Percentiles rank a stretch among this genome's conserved stretches.
phyloP scores from a whole-genome alignment of 2,888 invertebrate species.

The Drosophila neoperkinsi region DNA sequence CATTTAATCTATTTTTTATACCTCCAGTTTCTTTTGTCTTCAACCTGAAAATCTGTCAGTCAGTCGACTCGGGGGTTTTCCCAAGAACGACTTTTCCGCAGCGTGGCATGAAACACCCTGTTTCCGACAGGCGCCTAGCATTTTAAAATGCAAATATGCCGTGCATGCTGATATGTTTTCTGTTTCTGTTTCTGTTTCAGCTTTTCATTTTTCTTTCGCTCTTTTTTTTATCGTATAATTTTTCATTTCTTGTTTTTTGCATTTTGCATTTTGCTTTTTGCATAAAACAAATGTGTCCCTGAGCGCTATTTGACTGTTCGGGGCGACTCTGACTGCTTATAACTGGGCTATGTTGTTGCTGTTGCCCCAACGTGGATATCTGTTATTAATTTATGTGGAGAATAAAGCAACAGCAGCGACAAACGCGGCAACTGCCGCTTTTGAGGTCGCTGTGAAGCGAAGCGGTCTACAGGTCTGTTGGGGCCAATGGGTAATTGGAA shows the following conservation, averaged over 20 bases:
- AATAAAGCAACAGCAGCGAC: slow-evolving; percentile 50
- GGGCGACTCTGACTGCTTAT: slow-evolving; percentile 61
- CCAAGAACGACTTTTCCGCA: slow-evolving; percentile 23
- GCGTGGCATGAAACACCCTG: slow-evolving; percentile 60
- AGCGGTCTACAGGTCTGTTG: slow-evolving; percentile 40
- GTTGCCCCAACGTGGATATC: slow-evolving; percentile 67
- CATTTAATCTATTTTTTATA: background rate
- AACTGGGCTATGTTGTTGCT: slow-evolving; percentile 68
- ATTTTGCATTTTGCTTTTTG: slow-evolving; percentile 44
- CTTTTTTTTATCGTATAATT: slow-evolving; percentile 8
- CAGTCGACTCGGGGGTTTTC: slow-evolving; percentile 32
- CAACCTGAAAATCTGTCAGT: slow-evolving; percentile 17
- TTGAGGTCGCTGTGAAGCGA: slow-evolving; percentile 58
- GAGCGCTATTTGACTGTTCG: slow-evolving; percentile 71
- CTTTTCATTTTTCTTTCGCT: slow-evolving; percentile 26
- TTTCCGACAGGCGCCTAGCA: slow-evolving; percentile 33
- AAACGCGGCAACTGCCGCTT: slow-evolving; percentile 42
- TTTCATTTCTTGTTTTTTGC: slow-evolving; percentile 23
- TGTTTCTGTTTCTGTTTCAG: slow-evolving; percentile 34
- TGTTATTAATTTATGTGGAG: slow-evolving; percentile 80
- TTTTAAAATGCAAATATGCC: slow-evolving; percentile 78
- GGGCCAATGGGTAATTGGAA: slow-evolving; percentile 15
- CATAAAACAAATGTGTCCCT: slow-evolving; percentile 80
- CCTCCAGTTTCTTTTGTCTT: background rate
- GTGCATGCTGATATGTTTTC: slow-evolving; percentile 74